Conservation (phyloP, 2,113 vertebrate species). For the Orthonyx spaldingii region DNA sequence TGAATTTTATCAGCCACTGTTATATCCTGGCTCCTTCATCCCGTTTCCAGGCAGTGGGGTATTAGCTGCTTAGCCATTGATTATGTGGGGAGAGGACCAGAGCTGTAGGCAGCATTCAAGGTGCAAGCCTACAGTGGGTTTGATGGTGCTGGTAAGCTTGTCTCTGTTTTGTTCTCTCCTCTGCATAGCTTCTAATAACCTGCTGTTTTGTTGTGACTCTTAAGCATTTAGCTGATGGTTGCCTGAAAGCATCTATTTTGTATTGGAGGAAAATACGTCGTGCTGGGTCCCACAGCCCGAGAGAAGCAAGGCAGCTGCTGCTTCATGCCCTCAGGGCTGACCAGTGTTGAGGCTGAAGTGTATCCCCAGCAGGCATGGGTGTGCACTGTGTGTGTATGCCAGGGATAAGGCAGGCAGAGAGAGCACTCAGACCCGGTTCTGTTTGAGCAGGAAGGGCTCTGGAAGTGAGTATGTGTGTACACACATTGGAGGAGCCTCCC, state of each 20-base stretch:
- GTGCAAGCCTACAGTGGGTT: not conserved
- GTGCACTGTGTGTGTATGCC: not conserved
- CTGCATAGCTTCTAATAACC: not conserved
- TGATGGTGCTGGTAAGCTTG: not conserved
- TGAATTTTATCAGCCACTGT: not conserved
- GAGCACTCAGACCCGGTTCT: not conserved
- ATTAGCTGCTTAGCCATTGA: rapidly evolving
- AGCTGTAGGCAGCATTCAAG: not conserved
- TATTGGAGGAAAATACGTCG: not conserved
- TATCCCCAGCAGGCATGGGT: not conserved
- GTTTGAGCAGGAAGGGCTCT: not conserved
- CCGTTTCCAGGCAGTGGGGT: not conserved
- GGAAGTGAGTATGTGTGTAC: too few relatives aligned
- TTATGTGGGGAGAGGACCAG: not conserved
- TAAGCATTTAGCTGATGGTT: not conserved
- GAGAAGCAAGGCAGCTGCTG: not conserved
- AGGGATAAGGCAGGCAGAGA: not conserved
- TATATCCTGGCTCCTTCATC: not conserved
- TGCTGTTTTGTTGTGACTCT: not conserved
- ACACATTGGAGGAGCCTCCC: not conserved
- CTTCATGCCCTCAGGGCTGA: not conserved
- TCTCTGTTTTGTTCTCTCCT: not conserved
- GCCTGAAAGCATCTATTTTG: not conserved
- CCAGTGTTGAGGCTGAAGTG: not conserved
- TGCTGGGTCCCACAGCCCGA: not conserved